Evolutionary conservation across 2,888 invertebrate genomes (phyloP).

Genomic region (Eristalinus sepulchralis): DNA sequence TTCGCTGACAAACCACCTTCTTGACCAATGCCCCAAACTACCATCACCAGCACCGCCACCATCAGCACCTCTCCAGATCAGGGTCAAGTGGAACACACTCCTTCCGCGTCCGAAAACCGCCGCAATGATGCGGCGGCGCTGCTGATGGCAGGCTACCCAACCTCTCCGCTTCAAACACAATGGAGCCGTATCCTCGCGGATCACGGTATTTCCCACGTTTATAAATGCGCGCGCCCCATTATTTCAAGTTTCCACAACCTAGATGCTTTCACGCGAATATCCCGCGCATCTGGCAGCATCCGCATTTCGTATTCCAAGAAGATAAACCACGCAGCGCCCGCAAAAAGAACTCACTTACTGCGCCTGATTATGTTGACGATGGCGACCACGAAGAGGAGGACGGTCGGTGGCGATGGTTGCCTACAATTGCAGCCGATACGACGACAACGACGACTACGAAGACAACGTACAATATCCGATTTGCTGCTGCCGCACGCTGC

Average conservation of each 20-base stretch:
- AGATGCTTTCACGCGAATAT: slow-evolving; percentile 66
- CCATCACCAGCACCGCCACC: neutral
- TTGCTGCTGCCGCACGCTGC: slow-evolving; percentile 27
- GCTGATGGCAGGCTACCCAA: slow-evolving; percentile 5
- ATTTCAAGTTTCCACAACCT: slow-evolving; percentile 70
- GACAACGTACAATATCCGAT: slow-evolving; percentile 63
- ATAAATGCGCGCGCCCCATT: slow-evolving; percentile 68
- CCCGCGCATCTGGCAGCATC: slow-evolving; percentile 68
- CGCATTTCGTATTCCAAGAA: slow-evolving; percentile 69
- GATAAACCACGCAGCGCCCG: slow-evolving; percentile 60
- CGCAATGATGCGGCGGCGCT: neutral
- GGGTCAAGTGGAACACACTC: slow-evolving; percentile 26
- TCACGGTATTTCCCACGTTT: slow-evolving; percentile 61
- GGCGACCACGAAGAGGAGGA: too few species aligned
- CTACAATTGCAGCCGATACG: neutral
- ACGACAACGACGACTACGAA: neutral
- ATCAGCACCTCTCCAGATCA: neutral
- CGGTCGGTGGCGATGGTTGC: neutral
- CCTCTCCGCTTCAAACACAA: slow-evolving; percentile 35
- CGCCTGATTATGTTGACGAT: slow-evolving; percentile 45
- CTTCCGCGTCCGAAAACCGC: slow-evolving; percentile 19
- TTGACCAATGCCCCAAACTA: neutral
- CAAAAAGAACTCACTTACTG: slow-evolving; percentile 44
- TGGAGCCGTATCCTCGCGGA: slow-evolving; percentile 45
- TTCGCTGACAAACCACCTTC: neutral